Conservation (phyloP, 2,113 vertebrate genomes). For the Brachyistius frenatus region DNA sequence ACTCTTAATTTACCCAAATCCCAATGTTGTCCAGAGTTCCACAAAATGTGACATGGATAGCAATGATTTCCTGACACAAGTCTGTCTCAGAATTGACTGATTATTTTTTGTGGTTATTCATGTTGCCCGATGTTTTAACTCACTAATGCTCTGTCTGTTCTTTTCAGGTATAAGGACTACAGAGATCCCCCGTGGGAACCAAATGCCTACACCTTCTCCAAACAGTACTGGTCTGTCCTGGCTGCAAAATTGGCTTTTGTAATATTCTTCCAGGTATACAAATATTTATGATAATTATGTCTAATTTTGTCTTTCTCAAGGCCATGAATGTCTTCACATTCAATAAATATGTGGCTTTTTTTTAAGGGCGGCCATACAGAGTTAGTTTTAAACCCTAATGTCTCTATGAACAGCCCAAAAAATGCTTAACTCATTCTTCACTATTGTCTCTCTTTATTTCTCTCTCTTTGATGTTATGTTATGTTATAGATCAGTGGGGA, state of each 20-base stretch:
- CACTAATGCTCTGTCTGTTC: constrained; percentile 37
- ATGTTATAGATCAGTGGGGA: too few relatives aligned
- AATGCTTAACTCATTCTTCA: too few relatives aligned
- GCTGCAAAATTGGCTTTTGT: constrained; percentile 95
- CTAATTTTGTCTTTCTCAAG: constrained; percentile 62
- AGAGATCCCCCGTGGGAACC: constrained; percentile 94
- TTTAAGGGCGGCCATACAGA: too few relatives aligned
- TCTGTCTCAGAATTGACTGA: not conserved
- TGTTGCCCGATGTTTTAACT: not conserved
- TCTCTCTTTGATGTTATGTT: too few relatives aligned
- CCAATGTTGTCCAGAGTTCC: too few relatives aligned
- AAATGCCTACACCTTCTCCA: constrained; percentile 93
- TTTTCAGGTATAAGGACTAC: constrained; percentile 95
- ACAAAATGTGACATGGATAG: too few relatives aligned
- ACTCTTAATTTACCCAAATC: constrained; percentile 28
- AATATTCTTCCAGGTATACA: constrained; percentile 95
- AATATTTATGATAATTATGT: not conserved
- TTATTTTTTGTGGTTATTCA: not conserved
- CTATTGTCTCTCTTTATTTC: too few relatives aligned
- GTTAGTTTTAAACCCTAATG: too few relatives aligned
- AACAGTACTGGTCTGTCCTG: constrained; percentile 95
- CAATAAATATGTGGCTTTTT: not conserved
- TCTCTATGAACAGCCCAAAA: too few relatives aligned
- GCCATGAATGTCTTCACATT: constrained; percentile 40
- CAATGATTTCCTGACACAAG: constrained; percentile 2